Evolutionary conservation across 1,140 invertebrate species (phyloP).

Genomic region (Euwallacea similis): DNA sequence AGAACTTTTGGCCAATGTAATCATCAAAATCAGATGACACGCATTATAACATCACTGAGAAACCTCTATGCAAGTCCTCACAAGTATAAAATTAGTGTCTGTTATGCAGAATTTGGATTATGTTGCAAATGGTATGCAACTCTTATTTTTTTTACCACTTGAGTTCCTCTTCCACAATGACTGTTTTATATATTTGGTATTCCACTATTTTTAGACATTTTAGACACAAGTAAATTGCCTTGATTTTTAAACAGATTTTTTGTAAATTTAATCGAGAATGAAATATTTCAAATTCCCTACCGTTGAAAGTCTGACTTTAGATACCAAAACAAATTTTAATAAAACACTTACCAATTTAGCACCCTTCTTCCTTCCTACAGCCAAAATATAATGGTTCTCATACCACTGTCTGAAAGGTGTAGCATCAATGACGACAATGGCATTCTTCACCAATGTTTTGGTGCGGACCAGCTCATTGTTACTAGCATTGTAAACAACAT

Average conservation of each 20-base stretch:
- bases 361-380: conserved; percentile 94
- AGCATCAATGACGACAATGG: conserved; percentile 96
- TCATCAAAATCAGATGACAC: conserved; percentile 53
- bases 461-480: conserved; percentile 99
- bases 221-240: too few species aligned
- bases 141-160: too few species aligned
- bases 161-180: too few species aligned
- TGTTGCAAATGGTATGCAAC: too few species aligned
- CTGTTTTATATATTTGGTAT: too few species aligned
- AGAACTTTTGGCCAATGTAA: neutral
- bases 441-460: conserved; percentile 98
- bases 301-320: neutral
- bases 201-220: too few species aligned
- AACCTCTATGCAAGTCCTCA: neutral
- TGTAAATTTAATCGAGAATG: neutral
- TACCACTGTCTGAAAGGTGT: conserved; percentile 99
- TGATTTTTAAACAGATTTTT: neutral
- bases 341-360: conserved; percentile 80
- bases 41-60: conserved; percentile 45
- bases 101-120: too few species aligned
- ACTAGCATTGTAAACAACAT: conserved; percentile 99
- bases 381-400: conserved; percentile 92
- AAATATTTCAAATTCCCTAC: neutral
- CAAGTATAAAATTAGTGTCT: neutral
- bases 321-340: neutral